Percentiles rank a stretch among this genome's conserved stretches.
These are phyloP conservation scores for Crocidura indochinensis DNA, from an alignment of 2,797 vertebrate genomes.

Conservation along the genomic window DNA sequence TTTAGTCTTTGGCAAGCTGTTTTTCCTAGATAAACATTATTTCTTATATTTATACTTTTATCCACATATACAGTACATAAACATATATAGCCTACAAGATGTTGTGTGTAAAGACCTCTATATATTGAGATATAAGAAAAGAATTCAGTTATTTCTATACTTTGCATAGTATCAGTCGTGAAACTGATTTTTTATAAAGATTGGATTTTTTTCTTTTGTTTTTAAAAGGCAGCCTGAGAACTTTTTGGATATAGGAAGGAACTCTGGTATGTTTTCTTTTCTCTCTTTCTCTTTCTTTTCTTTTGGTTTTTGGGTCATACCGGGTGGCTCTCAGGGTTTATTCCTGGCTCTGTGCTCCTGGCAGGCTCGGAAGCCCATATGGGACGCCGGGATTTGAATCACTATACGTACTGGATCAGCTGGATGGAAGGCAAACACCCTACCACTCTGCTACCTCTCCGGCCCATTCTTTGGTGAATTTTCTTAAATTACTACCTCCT, in stretches of 20 bases:
- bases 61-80: background rate
- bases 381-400: too few relatives aligned
- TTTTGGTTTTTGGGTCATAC: too few relatives aligned
- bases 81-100: background rate
- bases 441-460: too few relatives aligned
- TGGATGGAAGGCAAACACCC: too few relatives aligned
- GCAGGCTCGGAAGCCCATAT: too few relatives aligned
- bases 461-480: background rate
- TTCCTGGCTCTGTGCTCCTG: too few relatives aligned
- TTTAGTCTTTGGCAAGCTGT: conserved; percentile 87
- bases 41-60: conserved; percentile 70
- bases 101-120: background rate
- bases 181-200: conserved; percentile 71
- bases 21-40: conserved; percentile 85
- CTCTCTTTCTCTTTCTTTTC: too few relatives aligned
- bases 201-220: background rate
- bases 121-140: conserved; percentile 10
- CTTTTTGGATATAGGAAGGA: conserved; percentile 2
- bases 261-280: background rate
- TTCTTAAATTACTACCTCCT: conserved; percentile 21
- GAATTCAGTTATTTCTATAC: conserved; percentile 75
- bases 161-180: conserved; percentile 66
- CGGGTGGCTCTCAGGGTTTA: too few relatives aligned
- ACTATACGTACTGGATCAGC: too few relatives aligned
- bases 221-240: conserved; percentile 40